Conservation (phyloP, 2,113 vertebrate species). For the Oxyruncus cristatus region DNA sequence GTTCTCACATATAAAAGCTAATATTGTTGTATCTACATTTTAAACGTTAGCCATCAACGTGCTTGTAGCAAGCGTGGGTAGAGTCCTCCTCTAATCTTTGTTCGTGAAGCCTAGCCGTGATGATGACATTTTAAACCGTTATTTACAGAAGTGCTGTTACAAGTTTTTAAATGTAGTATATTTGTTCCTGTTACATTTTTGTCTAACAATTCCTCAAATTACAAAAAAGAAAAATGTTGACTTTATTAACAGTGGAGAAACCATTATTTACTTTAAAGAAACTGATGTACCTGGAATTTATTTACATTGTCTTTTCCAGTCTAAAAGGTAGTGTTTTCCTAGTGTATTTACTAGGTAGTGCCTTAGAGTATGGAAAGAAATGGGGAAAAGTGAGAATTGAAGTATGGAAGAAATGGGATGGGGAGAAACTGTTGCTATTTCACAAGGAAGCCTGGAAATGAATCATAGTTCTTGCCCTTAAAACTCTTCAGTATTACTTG, state of each 20-base stretch:
- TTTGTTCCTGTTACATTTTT: background rate
- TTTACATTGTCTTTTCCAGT: background rate
- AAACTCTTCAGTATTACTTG: background rate
- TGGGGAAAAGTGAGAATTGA: background rate
- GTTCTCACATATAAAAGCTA: background rate
- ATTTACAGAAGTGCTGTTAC: background rate
- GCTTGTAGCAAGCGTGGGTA: too few species aligned
- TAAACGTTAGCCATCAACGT: too few species aligned
- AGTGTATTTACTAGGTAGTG: background rate
- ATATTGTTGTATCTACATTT: background rate
- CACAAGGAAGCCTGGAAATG: background rate
- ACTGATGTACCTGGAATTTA: background rate
- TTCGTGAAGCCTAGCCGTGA: too few species aligned
- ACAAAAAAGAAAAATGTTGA: background rate
- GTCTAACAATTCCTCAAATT: background rate
- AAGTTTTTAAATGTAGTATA: background rate
- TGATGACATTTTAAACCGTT: background rate
- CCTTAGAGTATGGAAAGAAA: background rate
- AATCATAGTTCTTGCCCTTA: background rate
- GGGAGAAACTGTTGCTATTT: background rate
- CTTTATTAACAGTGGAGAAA: background rate
- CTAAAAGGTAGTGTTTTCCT: background rate
- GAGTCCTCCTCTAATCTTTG: too few species aligned
- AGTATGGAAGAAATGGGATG: background rate
- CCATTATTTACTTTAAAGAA: background rate